phyloP scores from a whole-genome alignment of 2,888 invertebrate genomes.

The Panzeria rudis region DNA sequence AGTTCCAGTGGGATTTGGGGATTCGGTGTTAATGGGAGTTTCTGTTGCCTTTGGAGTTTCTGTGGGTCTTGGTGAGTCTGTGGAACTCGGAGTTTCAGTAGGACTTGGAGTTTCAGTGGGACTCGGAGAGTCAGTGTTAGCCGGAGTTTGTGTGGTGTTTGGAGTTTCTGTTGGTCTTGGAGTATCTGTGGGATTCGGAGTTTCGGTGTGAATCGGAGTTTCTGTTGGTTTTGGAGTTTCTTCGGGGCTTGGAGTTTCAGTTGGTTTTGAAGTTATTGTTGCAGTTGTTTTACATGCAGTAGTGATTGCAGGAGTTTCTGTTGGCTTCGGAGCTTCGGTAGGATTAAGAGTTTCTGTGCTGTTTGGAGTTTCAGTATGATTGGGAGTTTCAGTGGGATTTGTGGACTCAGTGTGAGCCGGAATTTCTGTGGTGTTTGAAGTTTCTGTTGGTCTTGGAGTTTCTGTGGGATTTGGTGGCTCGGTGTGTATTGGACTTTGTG shows the following conservation, averaged over 20 bases:
- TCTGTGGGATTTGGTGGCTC: no score
- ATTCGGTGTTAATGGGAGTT: background rate
- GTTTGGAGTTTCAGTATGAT: background rate
- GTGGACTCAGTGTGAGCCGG: background rate
- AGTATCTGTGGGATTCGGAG: background rate
- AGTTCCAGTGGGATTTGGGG: background rate
- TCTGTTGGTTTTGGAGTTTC: slow-evolving; percentile 54
- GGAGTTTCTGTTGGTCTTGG: no score
- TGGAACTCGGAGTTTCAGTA: background rate
- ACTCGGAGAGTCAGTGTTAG: background rate
- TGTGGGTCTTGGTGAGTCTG: background rate
- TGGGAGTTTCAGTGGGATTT: background rate
- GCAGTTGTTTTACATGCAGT: no score
- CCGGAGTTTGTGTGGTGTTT: background rate
- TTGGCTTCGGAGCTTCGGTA: background rate
- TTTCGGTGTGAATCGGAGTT: slow-evolving; percentile 48
- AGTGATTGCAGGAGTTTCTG: background rate
- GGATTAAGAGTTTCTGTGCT: background rate
- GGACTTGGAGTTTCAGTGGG: background rate
- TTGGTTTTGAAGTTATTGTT: background rate
- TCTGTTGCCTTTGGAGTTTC: slow-evolving; percentile 5
- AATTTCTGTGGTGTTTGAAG: background rate
- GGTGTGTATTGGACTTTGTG: no score
- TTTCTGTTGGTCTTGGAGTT: no score
- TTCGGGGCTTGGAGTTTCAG: background rate